Conservation (phyloP, 2,888 invertebrate species). For the Ametastegia equiseti region DNA sequence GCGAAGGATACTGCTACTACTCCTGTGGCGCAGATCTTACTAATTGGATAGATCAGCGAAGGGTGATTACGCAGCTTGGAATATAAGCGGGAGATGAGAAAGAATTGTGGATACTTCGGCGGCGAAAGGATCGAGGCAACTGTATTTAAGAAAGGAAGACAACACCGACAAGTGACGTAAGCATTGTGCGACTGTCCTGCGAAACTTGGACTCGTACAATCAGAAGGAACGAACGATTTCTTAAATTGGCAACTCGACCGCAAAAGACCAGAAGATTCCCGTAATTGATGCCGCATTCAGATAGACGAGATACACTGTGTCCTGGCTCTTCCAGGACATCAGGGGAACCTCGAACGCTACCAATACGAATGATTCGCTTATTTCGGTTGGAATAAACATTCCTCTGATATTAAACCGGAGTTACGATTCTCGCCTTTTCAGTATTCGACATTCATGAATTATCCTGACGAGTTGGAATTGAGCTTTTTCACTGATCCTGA, state of each 20-base stretch:
- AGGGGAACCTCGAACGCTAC: neutral
- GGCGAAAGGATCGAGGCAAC: neutral
- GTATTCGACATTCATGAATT: too few relatives aligned
- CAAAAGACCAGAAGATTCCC: conserved; percentile 31
- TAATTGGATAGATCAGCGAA: conserved; percentile 69
- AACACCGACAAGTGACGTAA: conserved; percentile 32
- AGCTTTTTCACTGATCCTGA: too few relatives aligned
- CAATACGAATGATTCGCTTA: neutral
- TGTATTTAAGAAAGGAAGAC: conserved; percentile 10
- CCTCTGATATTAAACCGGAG: neutral
- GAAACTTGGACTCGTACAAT: neutral
- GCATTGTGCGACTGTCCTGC: conserved; percentile 22
- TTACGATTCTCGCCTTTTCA: too few relatives aligned
- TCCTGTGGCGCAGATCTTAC: conserved; percentile 53
- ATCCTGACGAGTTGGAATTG: too few relatives aligned
- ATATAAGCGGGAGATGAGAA: neutral
- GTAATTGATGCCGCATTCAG: conserved; percentile 43
- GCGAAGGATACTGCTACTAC: neutral
- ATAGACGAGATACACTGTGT: conserved; percentile 34
- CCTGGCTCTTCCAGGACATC: neutral
- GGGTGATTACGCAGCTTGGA: conserved; percentile 59
- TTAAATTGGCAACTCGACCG: conserved; percentile 36
- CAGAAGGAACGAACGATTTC: neutral
- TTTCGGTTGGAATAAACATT: neutral
- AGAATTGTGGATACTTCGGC: neutral